A percentile compares a stretch with the other conserved stretches of the same genome.
Conservation (phyloP, 2,113 vertebrate genomes). For the Lepisosteus osseus region DNA sequence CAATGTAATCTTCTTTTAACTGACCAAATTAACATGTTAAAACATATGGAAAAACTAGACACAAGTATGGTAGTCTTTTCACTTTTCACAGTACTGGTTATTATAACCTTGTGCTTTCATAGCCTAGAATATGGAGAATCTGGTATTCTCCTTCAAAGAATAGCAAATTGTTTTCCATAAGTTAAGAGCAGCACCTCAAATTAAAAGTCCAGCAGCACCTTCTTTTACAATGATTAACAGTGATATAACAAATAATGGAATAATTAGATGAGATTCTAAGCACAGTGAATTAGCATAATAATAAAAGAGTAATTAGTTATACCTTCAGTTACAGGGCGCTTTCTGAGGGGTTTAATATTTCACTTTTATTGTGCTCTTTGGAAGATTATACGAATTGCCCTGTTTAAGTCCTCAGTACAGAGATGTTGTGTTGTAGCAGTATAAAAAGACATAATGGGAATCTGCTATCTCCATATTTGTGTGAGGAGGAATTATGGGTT, state of each 20-base stretch:
- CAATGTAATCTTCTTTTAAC: too few relatives aligned
- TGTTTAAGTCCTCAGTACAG: slow-evolving; percentile 44
- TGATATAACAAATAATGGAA: slow-evolving; percentile 50
- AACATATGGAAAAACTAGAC: neutral
- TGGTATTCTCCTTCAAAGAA: too few relatives aligned
- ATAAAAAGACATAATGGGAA: slow-evolving; percentile 57
- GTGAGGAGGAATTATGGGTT: slow-evolving; percentile 55
- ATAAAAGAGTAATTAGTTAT: slow-evolving; percentile 63
- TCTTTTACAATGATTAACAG: slow-evolving; percentile 35
- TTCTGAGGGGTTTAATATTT: slow-evolving; percentile 50
- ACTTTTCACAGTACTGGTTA: too few relatives aligned
- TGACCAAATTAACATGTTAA: neutral
- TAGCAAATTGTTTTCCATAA: too few relatives aligned
- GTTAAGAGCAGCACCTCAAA: neutral
- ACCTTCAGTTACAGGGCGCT: slow-evolving; percentile 47
- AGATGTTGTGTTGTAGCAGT: slow-evolving; percentile 53
- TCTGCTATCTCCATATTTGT: slow-evolving; percentile 59
- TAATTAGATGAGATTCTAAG: slow-evolving; percentile 51
- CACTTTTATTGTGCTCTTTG: slow-evolving; percentile 31
- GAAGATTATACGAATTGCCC: slow-evolving; percentile 53
- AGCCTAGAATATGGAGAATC: too few relatives aligned
- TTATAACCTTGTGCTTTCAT: too few relatives aligned
- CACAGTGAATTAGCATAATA: slow-evolving; percentile 54
- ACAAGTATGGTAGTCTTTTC: too few relatives aligned
- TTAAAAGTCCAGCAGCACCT: slow-evolving; percentile 7